Base-by-base conservation (phyloP, 2,797 vertebrate genomes). In the Kryptolebias ocellatus region DNA sequence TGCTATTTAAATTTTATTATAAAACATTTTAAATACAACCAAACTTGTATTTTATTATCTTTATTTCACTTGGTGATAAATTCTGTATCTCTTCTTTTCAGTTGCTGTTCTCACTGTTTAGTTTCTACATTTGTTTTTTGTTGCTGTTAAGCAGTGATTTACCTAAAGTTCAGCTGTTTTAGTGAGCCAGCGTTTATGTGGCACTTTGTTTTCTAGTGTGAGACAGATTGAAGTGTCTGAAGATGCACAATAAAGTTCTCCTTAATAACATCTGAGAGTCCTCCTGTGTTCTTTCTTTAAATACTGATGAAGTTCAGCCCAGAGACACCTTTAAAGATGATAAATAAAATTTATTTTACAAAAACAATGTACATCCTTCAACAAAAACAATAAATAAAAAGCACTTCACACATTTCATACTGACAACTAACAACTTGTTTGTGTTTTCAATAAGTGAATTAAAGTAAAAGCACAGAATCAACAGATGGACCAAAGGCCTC, bases 371-470 rank as follows among this genome's bases (percentile, higher is more conserved):
- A 83, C 67, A 88, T 3, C 52, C 42, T 39, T 16, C 56, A 84
- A 80, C 71, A 67, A 72, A 83, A 90, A 92, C 92, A 92, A 92
- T 54, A 82, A 83, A 78, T 77, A 71, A 70, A 84, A 84, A 52
- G 53, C 17, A 69, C 20, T 72, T 28, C 47, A 63, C 9, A 64
- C 15, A 67, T 50, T 28, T 9, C 17, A 53, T 11, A 61, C 4
- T 15, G 7, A 37, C 0, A 29, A 3, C 28, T 62, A 24, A 0
- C 17, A 20, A 24, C 2, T 10, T 46, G 6, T 10, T 14, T 29
- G 7, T 44, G 54, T 45, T 56, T 50, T n/a, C 29, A 27, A 17
- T 6, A 15, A 46, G 29, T 55, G 18, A 31, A 2, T 39, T 57
- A 20, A 72, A 47, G 46, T 4, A 17, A 47, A 60, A 65, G 57